A percentile compares a stretch with the other conserved stretches of the same genome.
These are phyloP conservation scores for Heliothis peltigera DNA, from an alignment of 2,888 invertebrate species.

Conservation along the genomic window DNA sequence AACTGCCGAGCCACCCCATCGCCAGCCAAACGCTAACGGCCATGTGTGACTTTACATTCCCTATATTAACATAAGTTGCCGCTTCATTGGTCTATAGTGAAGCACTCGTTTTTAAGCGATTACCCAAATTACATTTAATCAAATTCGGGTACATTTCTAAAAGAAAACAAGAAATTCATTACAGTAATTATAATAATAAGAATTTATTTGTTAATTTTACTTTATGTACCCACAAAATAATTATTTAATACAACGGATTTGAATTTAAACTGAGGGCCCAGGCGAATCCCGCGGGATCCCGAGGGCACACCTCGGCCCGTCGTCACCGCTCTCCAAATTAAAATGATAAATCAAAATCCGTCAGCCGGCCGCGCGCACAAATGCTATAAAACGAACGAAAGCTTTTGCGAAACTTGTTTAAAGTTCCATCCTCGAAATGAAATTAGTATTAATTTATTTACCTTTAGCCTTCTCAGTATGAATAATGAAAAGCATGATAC, in stretches of 20 bases:
- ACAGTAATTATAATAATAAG: constrained; percentile 47
- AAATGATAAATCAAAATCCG: constrained; percentile 89
- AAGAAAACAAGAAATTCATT: constrained; percentile 43
- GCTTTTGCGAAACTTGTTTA: constrained; percentile 63
- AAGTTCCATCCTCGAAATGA: constrained; percentile 59
- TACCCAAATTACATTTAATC: constrained; percentile 38
- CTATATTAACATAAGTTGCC: constrained; percentile 60
- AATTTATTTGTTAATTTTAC: constrained; percentile 69
- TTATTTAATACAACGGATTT: constrained; percentile 81
- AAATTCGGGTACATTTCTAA: constrained; percentile 29
- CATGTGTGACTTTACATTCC: constrained; percentile 64
- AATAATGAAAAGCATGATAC: no score
- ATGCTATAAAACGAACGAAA: constrained; percentile 64
- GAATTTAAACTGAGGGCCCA: constrained; percentile 79
- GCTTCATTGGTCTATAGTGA: constrained; percentile 51
- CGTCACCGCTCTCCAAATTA: constrained; percentile 85
- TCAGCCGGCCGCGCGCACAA: constrained; percentile 72
- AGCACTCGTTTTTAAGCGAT: constrained; percentile 46
- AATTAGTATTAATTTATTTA: constrained; percentile 60
- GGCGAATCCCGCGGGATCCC: constrained; percentile 73
- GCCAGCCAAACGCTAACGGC: constrained; percentile 66
- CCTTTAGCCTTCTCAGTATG: constrained; percentile 36
- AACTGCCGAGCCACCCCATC: constrained; percentile 66
- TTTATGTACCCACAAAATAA: constrained; percentile 73
- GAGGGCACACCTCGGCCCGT: constrained; percentile 77